These are phyloP conservation scores for Crotalus viridis DNA, from an alignment of 2,113 vertebrate genomes.

Conservation along the genomic window DNA sequence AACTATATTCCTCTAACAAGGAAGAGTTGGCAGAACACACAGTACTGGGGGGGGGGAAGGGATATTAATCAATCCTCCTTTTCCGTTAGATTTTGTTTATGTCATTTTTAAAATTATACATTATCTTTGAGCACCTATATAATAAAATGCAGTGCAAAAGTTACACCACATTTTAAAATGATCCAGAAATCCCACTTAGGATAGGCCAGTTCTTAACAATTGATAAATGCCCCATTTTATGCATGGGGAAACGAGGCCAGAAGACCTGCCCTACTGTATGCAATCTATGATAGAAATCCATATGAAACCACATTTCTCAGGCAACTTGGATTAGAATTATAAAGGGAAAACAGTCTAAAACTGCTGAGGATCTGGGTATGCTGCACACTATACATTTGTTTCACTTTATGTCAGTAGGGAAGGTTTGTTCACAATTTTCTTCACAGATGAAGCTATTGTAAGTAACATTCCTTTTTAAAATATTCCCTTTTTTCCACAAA, in stretches of 20 bases:
- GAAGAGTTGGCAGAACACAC: slow-evolving; percentile 21
- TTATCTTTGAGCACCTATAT: background rate
- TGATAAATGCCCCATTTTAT: background rate
- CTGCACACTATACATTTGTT: background rate
- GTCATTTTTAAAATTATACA: slow-evolving; percentile 11
- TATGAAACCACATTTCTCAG: background rate
- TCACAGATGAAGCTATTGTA: background rate
- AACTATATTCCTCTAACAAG: slow-evolving; percentile 20
- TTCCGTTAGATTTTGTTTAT: background rate
- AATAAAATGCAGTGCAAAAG: background rate
- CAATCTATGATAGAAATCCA: background rate
- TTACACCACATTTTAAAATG: background rate
- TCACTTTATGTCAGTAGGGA: background rate
- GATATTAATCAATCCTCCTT: background rate
- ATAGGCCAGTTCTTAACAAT: background rate
- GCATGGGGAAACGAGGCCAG: background rate
- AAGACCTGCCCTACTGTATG: background rate
- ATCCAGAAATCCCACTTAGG: background rate
- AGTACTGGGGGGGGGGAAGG: background rate
- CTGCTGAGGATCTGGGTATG: background rate
- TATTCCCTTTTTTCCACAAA: background rate
- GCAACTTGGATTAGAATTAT: background rate
- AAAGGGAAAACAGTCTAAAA: background rate
- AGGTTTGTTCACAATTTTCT: background rate
- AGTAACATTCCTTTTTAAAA: background rate